Evolutionary conservation across 2,113 vertebrate species (phyloP).

Genomic region (Plecturocebus donacophilus): DNA sequence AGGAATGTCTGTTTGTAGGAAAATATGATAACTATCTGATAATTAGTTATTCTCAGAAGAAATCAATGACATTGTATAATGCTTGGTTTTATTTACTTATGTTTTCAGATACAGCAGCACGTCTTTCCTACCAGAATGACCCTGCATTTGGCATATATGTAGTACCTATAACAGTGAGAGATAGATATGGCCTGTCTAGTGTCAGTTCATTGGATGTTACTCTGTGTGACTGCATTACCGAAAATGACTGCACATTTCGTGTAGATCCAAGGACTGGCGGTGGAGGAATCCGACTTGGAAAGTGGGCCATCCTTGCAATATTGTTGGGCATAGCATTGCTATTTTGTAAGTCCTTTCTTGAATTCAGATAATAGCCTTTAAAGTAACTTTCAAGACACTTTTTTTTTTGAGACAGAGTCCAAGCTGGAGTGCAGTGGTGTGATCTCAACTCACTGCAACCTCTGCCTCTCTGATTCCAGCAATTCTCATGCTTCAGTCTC

Average conservation of each 20-base stretch:
- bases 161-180: constrained; percentile 84
- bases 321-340: constrained; percentile 89
- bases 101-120: constrained; percentile 84
- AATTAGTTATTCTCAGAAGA: not conserved
- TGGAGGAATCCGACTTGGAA: constrained; percentile 82
- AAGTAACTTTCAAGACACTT: not conserved
- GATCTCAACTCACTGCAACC: too few species aligned
- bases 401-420: too few species aligned
- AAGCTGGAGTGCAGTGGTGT: too few species aligned
- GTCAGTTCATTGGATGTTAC: constrained; percentile 68
- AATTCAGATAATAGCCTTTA: not conserved
- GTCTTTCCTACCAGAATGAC: constrained; percentile 78
- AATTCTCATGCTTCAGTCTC: too few species aligned
- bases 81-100: not conserved
- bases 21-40: not conserved
- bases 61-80: not conserved
- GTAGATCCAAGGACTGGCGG: rapidly evolving
- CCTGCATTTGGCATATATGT: constrained; percentile 78
- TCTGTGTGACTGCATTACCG: constrained; percentile 85
- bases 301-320: constrained; percentile 90
- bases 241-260: constrained; percentile 66
- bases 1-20: not conserved
- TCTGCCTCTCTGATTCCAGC: too few species aligned
- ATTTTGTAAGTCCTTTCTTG: constrained; percentile 88
- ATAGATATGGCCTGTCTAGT: constrained; percentile 84